A percentile compares a stretch with the other conserved stretches of the same genome.
These are phyloP conservation scores for Motacilla alba DNA, from an alignment of 2,113 vertebrate species.

Conservation along the genomic window DNA sequence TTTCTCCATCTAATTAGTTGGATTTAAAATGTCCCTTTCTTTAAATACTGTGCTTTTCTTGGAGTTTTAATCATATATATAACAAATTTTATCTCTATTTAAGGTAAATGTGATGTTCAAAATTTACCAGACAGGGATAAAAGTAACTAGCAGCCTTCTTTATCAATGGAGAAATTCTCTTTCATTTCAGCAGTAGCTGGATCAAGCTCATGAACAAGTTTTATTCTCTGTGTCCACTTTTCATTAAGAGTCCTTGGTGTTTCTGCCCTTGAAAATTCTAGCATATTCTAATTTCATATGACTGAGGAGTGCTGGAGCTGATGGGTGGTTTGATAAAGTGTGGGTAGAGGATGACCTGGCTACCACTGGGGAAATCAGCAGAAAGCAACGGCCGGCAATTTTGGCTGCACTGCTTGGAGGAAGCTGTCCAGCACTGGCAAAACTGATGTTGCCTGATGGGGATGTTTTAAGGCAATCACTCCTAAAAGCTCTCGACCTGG, in stretches of 20 bases:
- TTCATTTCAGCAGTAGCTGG: not conserved
- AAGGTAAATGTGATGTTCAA: not conserved
- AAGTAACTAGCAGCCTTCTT: not conserved
- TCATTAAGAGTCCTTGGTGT: not conserved
- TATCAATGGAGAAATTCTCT: not conserved
- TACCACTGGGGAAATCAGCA: not conserved
- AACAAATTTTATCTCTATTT: not conserved
- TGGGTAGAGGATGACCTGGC: not conserved
- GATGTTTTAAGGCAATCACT: not conserved
- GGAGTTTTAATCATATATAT: not conserved
- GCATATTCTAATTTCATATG: not conserved
- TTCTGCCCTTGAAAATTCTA: not conserved
- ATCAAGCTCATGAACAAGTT: not conserved
- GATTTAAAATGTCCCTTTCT: not conserved
- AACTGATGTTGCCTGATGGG: rapidly evolving
- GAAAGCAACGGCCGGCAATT: not conserved
- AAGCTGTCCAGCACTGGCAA: rapidly evolving
- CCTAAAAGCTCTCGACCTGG: not conserved
- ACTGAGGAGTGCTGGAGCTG: not conserved
- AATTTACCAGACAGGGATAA: not conserved
- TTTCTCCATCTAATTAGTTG: not conserved
- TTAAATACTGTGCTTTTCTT: not conserved
- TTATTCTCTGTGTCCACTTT: not conserved
- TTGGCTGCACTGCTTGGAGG: not conserved
- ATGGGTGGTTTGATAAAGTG: not conserved